Conservation (phyloP, 2,797 vertebrate species). For the Paramormyrops hopkinsi region DNA sequence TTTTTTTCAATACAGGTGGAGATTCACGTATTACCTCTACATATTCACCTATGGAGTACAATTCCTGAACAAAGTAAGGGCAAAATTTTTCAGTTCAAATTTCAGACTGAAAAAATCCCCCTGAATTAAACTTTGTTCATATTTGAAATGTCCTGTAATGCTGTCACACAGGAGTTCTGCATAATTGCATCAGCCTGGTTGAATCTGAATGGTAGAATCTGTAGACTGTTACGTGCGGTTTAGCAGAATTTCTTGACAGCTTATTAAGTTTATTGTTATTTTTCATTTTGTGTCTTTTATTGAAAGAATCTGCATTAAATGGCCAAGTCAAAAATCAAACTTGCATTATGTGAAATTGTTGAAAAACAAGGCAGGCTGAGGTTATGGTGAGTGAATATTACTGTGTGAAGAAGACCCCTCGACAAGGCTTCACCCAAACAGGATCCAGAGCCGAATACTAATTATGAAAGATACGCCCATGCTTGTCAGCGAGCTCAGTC, state of each 20-base stretch:
- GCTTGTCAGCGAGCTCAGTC: background rate
- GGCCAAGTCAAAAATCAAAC: background rate
- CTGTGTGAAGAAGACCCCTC: background rate
- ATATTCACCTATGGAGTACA: conserved; percentile 92
- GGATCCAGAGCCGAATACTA: background rate
- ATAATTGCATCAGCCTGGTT: background rate
- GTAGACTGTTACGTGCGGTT: background rate
- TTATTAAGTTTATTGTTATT: background rate
- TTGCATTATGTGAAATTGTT: background rate
- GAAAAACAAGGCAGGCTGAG: background rate
- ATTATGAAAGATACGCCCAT: background rate
- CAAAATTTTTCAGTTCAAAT: background rate
- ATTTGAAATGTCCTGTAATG: background rate
- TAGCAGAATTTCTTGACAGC: background rate
- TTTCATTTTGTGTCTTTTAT: background rate
- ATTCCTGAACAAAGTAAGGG: conserved; percentile 91
- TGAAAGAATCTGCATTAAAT: background rate
- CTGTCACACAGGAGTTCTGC: background rate
- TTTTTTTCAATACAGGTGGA: conserved; percentile 76
- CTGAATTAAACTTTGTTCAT: background rate
- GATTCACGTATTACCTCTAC: conserved; percentile 93
- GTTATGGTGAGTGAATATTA: background rate
- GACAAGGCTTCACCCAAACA: background rate
- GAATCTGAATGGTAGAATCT: background rate
- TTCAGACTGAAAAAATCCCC: background rate